phyloP scores from a whole-genome alignment of 2,113 vertebrate species.

The Hirundichthys speculiger region DNA sequence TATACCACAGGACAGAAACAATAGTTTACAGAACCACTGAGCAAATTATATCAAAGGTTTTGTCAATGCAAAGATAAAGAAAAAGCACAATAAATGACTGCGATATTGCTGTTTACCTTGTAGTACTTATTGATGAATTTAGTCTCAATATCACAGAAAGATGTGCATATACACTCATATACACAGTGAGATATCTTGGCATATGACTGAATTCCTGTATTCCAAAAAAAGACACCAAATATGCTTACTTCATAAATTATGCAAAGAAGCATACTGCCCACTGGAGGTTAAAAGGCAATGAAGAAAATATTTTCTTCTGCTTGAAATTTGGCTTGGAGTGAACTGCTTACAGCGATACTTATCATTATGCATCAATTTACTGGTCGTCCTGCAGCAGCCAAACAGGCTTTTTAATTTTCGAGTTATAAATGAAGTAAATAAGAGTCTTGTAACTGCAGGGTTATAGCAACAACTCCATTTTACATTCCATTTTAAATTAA shows the following conservation, averaged over 20 bases:
- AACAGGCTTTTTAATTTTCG: too few species aligned
- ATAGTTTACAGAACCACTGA: constrained; percentile 32
- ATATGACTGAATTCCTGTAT: constrained; percentile 23
- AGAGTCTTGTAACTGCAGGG: too few species aligned
- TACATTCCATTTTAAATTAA: too few species aligned
- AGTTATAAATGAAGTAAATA: too few species aligned
- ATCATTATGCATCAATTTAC: constrained; percentile 14
- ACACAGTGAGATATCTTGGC: constrained; percentile 21
- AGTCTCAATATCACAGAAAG: constrained; percentile 13
- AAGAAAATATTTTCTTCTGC: constrained; percentile 9
- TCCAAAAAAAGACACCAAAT: constrained; percentile 20
- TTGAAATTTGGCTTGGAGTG: neutral
- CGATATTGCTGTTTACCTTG: too few species aligned
- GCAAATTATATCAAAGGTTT: too few species aligned
- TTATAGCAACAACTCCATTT: too few species aligned
- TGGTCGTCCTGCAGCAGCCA: neutral
- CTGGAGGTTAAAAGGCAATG: constrained; percentile 12
- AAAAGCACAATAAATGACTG: constrained; percentile 21
- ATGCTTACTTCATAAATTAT: constrained; percentile 9
- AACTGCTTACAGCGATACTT: neutral
- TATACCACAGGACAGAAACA: constrained; percentile 18
- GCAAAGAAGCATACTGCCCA: constrained; percentile 18
- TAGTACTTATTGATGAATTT: constrained; percentile 26
- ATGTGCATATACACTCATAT: neutral
- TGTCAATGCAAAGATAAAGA: neutral